Conservation (phyloP, 2,797 vertebrate genomes). For the Xerus rutilus region DNA sequence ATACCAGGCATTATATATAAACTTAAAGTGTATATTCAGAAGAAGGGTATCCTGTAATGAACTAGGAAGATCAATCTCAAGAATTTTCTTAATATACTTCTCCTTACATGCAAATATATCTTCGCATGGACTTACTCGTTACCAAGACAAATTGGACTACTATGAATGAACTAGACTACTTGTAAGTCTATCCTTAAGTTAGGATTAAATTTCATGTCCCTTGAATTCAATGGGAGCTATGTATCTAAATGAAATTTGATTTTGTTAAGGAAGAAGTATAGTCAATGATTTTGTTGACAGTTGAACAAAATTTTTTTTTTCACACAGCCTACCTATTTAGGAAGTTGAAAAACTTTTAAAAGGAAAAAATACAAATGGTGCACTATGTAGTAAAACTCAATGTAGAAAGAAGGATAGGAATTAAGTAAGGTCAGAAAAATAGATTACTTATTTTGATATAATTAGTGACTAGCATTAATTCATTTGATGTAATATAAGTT, state of each 20-base stretch:
- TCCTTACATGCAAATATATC: neutral
- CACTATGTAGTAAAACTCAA: neutral
- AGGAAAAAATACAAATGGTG: neutral
- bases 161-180: neutral
- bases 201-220: neutral
- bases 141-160: neutral
- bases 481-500: conserved; percentile 58
- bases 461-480: conserved; percentile 3
- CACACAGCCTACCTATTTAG: neutral
- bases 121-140: neutral
- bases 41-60: neutral
- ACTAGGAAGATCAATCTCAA: neutral
- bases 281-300: neutral
- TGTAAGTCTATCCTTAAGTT: neutral
- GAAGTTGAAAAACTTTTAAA: neutral
- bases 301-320: neutral
- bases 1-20: neutral
- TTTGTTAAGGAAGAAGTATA: neutral
- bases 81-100: neutral
- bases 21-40: neutral
- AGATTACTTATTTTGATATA: neutral
- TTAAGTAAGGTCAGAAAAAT: neutral
- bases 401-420: neutral
- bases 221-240: neutral
- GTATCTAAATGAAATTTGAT: neutral